phyloP scores from a whole-genome alignment of 2,113 vertebrate species.

The Oenanthe melanoleuca region DNA sequence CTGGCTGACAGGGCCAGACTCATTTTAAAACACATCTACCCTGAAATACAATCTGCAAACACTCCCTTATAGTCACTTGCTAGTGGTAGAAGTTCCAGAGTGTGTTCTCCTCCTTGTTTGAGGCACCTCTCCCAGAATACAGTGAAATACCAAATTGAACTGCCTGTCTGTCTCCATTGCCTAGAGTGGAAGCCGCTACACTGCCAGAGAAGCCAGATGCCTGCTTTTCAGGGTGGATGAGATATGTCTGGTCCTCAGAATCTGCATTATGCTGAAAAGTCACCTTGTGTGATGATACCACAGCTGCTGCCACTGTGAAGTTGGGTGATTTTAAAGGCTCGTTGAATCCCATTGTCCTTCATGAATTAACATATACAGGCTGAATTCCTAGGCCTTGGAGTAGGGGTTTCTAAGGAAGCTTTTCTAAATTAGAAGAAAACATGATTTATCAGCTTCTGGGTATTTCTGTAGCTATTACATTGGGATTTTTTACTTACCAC shows the following conservation, averaged over 20 bases:
- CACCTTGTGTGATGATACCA: background rate
- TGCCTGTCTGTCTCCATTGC: background rate
- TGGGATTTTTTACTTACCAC: background rate
- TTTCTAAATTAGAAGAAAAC: background rate
- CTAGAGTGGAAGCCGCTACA: background rate
- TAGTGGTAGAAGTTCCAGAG: background rate
- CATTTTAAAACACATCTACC: background rate
- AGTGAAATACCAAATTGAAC: background rate
- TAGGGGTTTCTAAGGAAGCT: background rate
- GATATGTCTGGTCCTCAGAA: background rate
- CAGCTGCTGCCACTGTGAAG: background rate
- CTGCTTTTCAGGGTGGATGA: background rate
- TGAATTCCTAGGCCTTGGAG: background rate
- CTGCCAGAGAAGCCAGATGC: slow-evolving; percentile 1
- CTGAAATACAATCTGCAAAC: background rate
- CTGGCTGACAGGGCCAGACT: background rate
- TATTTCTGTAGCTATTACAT: background rate
- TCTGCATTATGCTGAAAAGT: background rate
- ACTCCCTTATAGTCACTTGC: background rate
- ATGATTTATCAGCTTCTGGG: background rate
- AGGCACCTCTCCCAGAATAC: background rate
- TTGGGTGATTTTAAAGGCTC: background rate
- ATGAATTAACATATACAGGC: background rate
- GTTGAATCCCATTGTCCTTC: background rate
- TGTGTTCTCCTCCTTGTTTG: background rate